phyloP scores from a whole-genome alignment of 2,888 invertebrate genomes.

The Caenorhabditis becei region DNA sequence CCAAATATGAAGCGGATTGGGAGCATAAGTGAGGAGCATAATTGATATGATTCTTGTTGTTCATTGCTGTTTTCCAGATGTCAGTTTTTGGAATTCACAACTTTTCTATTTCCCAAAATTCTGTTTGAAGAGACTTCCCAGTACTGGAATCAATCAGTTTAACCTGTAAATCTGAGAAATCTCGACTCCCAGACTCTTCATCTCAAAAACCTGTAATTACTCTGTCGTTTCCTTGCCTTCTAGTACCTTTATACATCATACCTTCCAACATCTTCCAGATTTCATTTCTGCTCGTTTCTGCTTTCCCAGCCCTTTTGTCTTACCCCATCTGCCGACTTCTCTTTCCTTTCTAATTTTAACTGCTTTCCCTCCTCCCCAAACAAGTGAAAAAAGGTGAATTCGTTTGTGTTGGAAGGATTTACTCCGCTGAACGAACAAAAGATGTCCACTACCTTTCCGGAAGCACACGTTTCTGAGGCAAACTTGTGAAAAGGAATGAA shows the following conservation, averaged over 20 bases:
- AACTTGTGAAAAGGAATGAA: constrained; percentile 47
- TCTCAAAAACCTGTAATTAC: constrained; percentile 22
- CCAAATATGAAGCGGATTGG: too few relatives aligned
- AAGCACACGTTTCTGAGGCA: constrained; percentile 34
- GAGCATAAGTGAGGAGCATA: background rate
- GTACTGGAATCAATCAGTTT: too few relatives aligned
- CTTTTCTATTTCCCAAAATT: constrained; percentile 1
- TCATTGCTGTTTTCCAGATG: background rate
- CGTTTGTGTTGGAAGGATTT: constrained; percentile 15
- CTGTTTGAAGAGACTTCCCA: background rate
- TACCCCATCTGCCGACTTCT: background rate
- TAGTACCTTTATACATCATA: constrained; percentile 9
- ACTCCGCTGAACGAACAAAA: constrained; percentile 26
- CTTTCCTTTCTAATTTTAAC: constrained; percentile 46
- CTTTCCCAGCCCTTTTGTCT: constrained; percentile 9
- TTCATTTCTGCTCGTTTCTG: constrained; percentile 37
- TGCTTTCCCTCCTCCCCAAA: constrained; percentile 5
- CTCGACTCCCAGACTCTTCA: background rate
- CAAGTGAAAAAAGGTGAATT: constrained; percentile 12
- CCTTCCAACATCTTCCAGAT: constrained; percentile 2
- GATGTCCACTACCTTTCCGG: constrained; percentile 29
- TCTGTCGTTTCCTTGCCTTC: constrained; percentile 10
- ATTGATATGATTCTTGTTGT: background rate
- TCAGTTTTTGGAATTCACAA: background rate
- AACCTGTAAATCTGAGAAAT: too few relatives aligned